Base-by-base conservation (phyloP, 1,140 invertebrate genomes). In the Pseudomyrmex gracilis region DNA sequence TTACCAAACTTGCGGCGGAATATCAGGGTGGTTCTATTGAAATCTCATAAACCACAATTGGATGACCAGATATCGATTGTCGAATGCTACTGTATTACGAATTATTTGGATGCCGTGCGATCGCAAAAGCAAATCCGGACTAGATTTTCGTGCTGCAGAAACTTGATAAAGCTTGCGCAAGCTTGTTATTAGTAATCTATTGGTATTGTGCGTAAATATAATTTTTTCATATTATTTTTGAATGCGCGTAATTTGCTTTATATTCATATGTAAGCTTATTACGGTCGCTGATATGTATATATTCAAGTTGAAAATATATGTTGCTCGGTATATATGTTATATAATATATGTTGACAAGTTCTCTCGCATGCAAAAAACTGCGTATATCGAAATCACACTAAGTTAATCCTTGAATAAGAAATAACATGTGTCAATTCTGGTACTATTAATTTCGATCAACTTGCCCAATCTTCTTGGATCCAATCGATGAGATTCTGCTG, bases 401-500 rank as follows among this genome's bases (percentile, higher is more conserved):
- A 13, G 22, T 7, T 20, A 70, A 70, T 51, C 7, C 20, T 12
- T n/a, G 47, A 20, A 24, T 5, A 43, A 60, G 17, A n/a, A 73
- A 73, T n/a, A 4, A 43, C 17, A 57, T 9, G 10, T 13, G 22
- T 73, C 15, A 57, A 15, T 8, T 7, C 7, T 20, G 17, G 63
- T 82, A 12, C 20, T 13, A 74, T 43, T 22, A 60, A 61, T 63
- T 55, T 24, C 55, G 63, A 82, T 82, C 24, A 47, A 94, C 92
- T 92, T 95, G 98, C 97, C 98, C 99, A 99, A 93, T 98, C 98
- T 95, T 98, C 97, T 95, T 99, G 99, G 87, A 99, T 99, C 98
- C 99, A 99, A 93, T 99, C 99, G 87, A 99, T 99, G 15, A 99
- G 95, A 94, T 99, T 99, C 93, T 99, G 99, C 92, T 99, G 97